Base-by-base conservation (phyloP, 2,888 invertebrate genomes). In the Carabus problematicus region DNA sequence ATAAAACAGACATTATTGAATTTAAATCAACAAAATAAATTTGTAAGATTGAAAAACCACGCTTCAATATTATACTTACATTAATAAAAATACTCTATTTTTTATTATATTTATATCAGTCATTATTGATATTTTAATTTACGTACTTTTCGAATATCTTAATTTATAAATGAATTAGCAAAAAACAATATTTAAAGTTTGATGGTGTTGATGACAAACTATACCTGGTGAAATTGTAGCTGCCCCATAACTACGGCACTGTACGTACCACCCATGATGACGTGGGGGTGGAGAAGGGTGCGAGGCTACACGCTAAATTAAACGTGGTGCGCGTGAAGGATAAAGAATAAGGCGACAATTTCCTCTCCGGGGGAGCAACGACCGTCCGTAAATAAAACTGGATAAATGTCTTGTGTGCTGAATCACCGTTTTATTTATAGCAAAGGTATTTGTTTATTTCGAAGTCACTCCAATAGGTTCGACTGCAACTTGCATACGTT, bases 361-460 rank as follows among this genome's bases (percentile, higher is more conserved):
- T 52, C 52, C 52, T 52, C 52, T 52, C 52, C 19, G 52, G 16
- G 52, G 63, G 61, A 47, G 52, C 69, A 70, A 60, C 61, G 70
- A 68, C 70, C 68, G 70, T 56, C 58, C 56, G 59, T 78, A 77
- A 78, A 78, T 77, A 75, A 76, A 75, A 75, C 76, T 74, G 74
- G 73, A 75, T 76, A 77, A 66, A 76, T 77, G 76, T 76, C 75
- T 75, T 74, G 72, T 72, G 73, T 75, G 73, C 73, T 76, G 77
- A 78, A 76, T 77, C 78, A 78, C 74, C 74, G 73, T 70, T 72
- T 72, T 78, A 78, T 78, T 76, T 77, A 76, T 78, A 77, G 77
- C 75, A 56, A 40, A 59, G 66, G 42, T 47, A 66, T 66, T 64
- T 64, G 64, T 64, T 63, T 64, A 64, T 64, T 64, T 64, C 64